A percentile compares a stretch with the other conserved stretches of the same genome.
These are phyloP conservation scores for Atethmia centrago DNA, from an alignment of 2,888 invertebrate genomes.

Conservation along the genomic window DNA sequence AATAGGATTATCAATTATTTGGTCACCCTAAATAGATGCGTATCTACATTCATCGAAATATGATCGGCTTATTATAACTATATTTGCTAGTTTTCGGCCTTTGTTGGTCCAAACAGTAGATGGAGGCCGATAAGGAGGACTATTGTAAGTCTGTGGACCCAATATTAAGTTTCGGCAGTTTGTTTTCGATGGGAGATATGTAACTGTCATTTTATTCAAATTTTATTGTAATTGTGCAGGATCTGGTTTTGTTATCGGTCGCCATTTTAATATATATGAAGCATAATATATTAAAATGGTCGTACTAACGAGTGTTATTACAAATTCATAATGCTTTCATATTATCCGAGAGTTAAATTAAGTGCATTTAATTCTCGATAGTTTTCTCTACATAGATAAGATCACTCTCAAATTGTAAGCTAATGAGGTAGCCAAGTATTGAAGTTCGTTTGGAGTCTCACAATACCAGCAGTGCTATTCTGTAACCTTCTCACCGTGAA, in stretches of 20 bases:
- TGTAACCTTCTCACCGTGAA: too few relatives aligned
- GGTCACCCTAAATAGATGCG: constrained; percentile 81
- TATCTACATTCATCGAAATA: constrained; percentile 82
- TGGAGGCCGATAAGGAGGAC: constrained; percentile 61
- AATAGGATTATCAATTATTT: constrained; percentile 84
- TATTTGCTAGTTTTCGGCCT: constrained; percentile 84
- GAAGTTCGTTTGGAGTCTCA: not conserved
- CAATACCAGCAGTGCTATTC: too few relatives aligned
- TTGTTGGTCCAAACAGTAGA: constrained; percentile 75
- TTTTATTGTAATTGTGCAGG: constrained; percentile 62
- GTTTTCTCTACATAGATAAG: constrained; percentile 7
- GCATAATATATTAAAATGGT: constrained; percentile 20
- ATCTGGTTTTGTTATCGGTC: constrained; percentile 55
- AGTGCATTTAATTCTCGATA: constrained; percentile 2
- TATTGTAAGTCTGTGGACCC: constrained; percentile 65
- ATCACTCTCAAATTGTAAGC: constrained; percentile 7
- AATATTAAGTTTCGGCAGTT: constrained; percentile 80
- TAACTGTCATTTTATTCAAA: constrained; percentile 75
- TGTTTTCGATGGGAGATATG: constrained; percentile 78
- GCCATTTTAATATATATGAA: constrained; percentile 45
- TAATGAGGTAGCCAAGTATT: constrained; percentile 6
- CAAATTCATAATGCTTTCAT: constrained; percentile 9
- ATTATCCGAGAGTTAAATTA: constrained; percentile 10
- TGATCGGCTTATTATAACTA: constrained; percentile 89
- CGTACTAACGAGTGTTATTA: constrained; percentile 35